Evolutionary conservation across 2,797 vertebrate species (phyloP), one percentile per base, ranked within the genome.

Genomic region (Florisuga fusca): DNA sequence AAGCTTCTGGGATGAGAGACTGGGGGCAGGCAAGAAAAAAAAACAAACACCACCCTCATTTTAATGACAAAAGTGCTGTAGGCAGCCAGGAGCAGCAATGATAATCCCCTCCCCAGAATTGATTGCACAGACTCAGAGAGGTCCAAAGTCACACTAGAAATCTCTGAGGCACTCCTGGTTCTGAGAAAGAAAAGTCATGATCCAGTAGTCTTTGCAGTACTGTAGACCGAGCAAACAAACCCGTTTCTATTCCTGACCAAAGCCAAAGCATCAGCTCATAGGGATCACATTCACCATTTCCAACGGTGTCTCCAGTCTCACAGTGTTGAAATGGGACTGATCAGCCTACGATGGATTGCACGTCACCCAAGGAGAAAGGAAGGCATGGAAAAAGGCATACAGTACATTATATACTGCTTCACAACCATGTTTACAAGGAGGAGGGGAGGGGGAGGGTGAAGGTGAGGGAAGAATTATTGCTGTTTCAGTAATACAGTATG

Each of bases 331-430:
- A 98, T 98, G 98, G 97, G 98, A 98, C 96, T 94, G 97, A 98
- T 98, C 97, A 97, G 96, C 97, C 97, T 98, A 98, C 97, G 95
- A 98, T 97, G 96, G 97, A 99, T 99, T 99, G 99, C 99, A 99
- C 99, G 90, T 98, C 98, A 98, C 98, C 99, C 98, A 98, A 98
- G 98, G 98, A 98, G 97, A 97, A 98, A 98, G 97, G 97, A 97
- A 98, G 97, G 97, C 97, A 97, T 96, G 97, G 97, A 95, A 97
- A 98, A 98, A 98, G 95, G 97, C 97, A 94, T 97, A 98, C 95
- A 94, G 94, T 96, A 96, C 95, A 78, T 97, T 96, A 96, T 87
- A 97, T 97, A 98, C 97, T 93, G 97, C 95, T 97, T 97, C 97
- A 97, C 98, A 92, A 98, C 97, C 81, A 97, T 96, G 84, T 96